phyloP scores from a whole-genome alignment of 2,888 invertebrate species.

The Catocala sponsa region DNA sequence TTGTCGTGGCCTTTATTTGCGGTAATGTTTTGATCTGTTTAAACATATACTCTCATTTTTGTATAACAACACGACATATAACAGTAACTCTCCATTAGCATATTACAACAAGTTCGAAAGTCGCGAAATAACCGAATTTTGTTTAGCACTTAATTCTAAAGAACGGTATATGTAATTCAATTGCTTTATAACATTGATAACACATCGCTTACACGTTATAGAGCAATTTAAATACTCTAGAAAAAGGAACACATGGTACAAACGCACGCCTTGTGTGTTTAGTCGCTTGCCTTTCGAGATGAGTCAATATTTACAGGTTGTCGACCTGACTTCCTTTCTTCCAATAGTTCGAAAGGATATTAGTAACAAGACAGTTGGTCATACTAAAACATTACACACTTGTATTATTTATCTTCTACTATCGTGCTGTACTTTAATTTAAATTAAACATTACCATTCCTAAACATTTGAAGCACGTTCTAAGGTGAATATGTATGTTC shows the following conservation, averaged over 20 bases:
- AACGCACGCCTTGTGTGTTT: conserved; percentile 64
- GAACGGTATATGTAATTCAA: conserved; percentile 1
- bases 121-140: conserved; percentile 22
- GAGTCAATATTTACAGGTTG: conserved; percentile 83
- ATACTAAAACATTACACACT: conserved; percentile 24
- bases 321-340: conserved; percentile 71
- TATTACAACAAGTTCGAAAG: conserved; percentile 8
- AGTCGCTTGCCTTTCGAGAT: conserved; percentile 73
- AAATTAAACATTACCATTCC: conserved; percentile 17
- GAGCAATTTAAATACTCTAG: conserved; percentile 35
- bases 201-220: not conserved
- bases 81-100: conserved; percentile 27
- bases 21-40: no score
- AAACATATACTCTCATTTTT: no score
- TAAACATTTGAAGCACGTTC: conserved; percentile 34
- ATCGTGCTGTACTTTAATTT: conserved; percentile 11
- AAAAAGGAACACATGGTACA: conserved; percentile 56
- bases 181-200: not conserved
- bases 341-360: conserved; percentile 59
- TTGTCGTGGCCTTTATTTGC: no score
- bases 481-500: conserved; percentile 41
- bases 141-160: conserved; percentile 7
- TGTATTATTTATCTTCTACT: not conserved
- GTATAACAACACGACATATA: not conserved
- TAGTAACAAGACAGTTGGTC: conserved; percentile 43